Conservation (phyloP, 2,797 vertebrate species). For the Sebastes steindachneri region DNA sequence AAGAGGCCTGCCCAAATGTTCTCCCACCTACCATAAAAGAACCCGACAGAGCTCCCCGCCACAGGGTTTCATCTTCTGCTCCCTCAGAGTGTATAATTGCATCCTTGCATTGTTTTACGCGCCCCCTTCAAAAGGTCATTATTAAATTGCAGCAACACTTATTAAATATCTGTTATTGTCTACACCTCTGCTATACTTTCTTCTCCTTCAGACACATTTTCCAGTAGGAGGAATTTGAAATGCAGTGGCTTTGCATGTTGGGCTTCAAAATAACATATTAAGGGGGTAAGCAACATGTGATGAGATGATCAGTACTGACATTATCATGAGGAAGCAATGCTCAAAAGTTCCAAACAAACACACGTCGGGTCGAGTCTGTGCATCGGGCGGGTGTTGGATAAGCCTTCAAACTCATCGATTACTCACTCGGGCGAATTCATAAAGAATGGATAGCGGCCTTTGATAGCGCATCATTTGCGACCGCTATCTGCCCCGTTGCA, state of each 20-base stretch:
- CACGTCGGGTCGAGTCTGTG: too few species aligned
- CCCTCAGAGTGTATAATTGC: constrained; percentile 15
- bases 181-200: neutral
- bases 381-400: neutral
- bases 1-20: constrained; percentile 35
- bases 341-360: neutral
- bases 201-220: neutral
- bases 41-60: neutral
- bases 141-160: constrained; percentile 12
- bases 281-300: neutral
- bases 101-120: constrained; percentile 2
- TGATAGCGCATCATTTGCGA: neutral
- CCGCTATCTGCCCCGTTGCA: neutral
- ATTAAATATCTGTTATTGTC: constrained; percentile 21
- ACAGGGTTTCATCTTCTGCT: neutral
- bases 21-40: constrained; percentile 24
- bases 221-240: neutral
- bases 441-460: neutral
- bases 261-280: neutral
- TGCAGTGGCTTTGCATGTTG: neutral
- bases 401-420: neutral
- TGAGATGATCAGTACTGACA: neutral
- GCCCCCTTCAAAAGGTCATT: neutral
- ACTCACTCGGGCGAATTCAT: neutral
- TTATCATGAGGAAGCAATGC: neutral